phyloP scores from a whole-genome alignment of 2,797 vertebrate species.

The Paramormyrops hopkinsi region DNA sequence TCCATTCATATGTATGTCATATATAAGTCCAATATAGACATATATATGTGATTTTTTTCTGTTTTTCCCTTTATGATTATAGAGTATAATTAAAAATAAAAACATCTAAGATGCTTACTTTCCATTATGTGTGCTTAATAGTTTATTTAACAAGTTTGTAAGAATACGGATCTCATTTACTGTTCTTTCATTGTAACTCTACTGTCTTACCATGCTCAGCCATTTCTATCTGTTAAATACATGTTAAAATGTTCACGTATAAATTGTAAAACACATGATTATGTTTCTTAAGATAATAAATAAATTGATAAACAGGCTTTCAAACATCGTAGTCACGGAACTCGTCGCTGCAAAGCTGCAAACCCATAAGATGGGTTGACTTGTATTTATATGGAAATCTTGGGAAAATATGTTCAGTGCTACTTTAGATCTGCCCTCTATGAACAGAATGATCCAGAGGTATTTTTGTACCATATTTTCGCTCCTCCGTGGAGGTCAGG shows the following conservation, averaged over 20 bases:
- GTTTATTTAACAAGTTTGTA: conserved; percentile 20
- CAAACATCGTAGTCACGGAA: not conserved
- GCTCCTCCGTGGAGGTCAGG: conserved; percentile 12
- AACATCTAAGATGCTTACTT: conserved; percentile 25
- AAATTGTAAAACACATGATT: conserved; percentile 20
- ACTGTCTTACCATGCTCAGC: conserved; percentile 3
- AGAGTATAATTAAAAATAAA: conserved; percentile 26
- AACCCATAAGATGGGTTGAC: not conserved
- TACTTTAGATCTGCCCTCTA: not conserved
- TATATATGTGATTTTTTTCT: conserved; percentile 18
- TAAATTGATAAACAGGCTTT: conserved; percentile 21
- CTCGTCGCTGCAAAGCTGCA: not conserved
- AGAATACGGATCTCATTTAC: not conserved
- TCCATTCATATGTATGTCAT: conserved; percentile 11
- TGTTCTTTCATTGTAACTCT: conserved; percentile 15
- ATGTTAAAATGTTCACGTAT: conserved; percentile 15
- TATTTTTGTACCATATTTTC: not conserved
- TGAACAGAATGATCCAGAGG: not conserved
- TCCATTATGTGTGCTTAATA: conserved; percentile 23
- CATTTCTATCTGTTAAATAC: conserved; percentile 19
- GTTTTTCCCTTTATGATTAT: conserved; percentile 21
- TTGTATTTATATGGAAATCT: conserved; percentile 1
- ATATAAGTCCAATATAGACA: conserved; percentile 6
- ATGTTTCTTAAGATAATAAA: conserved; percentile 23
- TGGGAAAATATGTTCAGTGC: not conserved